A percentile compares a stretch with the other conserved stretches of the same genome.
These are phyloP conservation scores for Otocyon megalotis DNA, from an alignment of 2,113 vertebrate genomes.

Conservation along the genomic window DNA sequence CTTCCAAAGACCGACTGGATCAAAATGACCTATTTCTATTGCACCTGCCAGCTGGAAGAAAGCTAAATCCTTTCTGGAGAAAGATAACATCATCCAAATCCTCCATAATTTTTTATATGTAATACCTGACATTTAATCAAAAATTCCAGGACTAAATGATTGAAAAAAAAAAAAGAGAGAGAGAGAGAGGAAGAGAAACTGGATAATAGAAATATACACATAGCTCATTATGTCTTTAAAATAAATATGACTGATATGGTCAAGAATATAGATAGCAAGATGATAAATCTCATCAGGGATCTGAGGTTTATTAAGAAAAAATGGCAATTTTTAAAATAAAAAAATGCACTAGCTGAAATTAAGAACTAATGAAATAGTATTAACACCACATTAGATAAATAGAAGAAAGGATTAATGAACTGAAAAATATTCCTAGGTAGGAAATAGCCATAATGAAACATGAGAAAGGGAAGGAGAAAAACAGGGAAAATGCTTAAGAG, in stretches of 20 bases:
- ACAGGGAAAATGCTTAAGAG: neutral
- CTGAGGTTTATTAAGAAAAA: neutral
- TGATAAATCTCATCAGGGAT: neutral
- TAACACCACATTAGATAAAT: neutral
- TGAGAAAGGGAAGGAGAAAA: neutral
- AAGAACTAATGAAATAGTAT: neutral
- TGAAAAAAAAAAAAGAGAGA: neutral
- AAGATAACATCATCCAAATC: neutral
- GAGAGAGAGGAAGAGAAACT: neutral
- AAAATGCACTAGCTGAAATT: neutral
- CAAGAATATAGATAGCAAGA: neutral
- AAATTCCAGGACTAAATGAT: neutral
- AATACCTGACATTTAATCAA: neutral
- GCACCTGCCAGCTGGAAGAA: neutral
- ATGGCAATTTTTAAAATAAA: constrained; percentile 6
- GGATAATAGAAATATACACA: neutral
- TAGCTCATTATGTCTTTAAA: neutral
- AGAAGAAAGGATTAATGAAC: neutral
- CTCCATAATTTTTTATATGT: neutral
- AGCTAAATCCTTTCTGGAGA: neutral
- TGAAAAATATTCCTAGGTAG: neutral
- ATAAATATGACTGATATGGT: neutral
- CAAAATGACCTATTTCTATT: neutral
- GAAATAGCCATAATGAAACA: neutral
- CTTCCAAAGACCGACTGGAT: neutral